phyloP scores from a whole-genome alignment of 2,888 invertebrate species.

The Leucoptera coffeella region DNA sequence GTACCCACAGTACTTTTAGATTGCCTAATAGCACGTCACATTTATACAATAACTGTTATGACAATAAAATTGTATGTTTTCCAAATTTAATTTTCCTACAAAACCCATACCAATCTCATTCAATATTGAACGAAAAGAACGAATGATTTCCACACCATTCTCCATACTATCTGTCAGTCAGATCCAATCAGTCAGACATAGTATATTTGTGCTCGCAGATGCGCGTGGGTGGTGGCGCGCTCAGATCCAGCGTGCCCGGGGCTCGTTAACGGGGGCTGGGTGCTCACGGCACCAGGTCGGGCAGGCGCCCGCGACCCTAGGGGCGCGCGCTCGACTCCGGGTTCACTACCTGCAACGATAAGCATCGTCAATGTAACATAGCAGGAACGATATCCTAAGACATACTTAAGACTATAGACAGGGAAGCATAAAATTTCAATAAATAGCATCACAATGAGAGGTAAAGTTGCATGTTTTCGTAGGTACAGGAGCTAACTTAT shows the following conservation, averaged over 20 bases:
- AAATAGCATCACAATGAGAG: too few species aligned
- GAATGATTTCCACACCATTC: too few species aligned
- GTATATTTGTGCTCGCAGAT: too few species aligned
- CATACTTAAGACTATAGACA: too few species aligned
- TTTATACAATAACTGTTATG: neutral
- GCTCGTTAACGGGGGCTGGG: conserved; percentile 17
- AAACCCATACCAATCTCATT: neutral
- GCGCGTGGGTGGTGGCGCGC: neutral
- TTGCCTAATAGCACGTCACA: neutral
- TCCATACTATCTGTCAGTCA: too few species aligned
- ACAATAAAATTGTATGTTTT: neutral
- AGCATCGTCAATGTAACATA: too few species aligned
- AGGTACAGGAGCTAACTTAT: too few species aligned
- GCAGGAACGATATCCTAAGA: too few species aligned
- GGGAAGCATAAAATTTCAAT: too few species aligned
- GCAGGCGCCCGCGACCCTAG: conserved; percentile 55
- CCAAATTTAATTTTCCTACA: neutral
- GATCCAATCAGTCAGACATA: too few species aligned
- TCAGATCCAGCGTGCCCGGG: conserved; percentile 7
- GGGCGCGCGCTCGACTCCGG: conserved; percentile 35
- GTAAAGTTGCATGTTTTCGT: too few species aligned
- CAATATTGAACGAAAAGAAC: too few species aligned
- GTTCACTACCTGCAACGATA: conserved; percentile 26
- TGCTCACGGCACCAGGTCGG: conserved; percentile 55
- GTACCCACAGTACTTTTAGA: neutral